phyloP scores from a whole-genome alignment of 2,888 invertebrate species.

The Eurytoma californica region DNA sequence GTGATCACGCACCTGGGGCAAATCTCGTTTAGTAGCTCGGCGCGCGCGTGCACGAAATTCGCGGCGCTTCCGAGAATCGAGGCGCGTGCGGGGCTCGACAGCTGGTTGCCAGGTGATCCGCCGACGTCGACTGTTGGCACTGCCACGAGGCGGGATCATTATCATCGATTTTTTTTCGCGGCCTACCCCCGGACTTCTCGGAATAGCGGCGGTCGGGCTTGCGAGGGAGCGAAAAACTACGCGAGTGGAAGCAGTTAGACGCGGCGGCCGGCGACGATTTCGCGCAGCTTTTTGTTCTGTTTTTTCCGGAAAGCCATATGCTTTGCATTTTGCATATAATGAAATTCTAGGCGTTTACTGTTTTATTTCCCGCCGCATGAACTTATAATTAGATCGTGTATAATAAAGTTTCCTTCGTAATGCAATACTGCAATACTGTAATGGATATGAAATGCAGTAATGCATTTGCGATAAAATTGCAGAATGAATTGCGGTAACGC shows the following conservation, averaged over 20 bases:
- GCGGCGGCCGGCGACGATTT: not conserved
- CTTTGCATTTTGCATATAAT: constrained; percentile 24
- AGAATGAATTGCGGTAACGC: too few species aligned
- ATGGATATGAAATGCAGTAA: too few species aligned
- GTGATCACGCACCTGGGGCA: constrained; percentile 69
- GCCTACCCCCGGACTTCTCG: not conserved
- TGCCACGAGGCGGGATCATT: constrained; percentile 8
- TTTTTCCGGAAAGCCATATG: constrained; percentile 9
- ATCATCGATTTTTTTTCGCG: constrained; percentile 26
- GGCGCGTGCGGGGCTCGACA: not conserved
- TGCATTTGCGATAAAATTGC: too few species aligned
- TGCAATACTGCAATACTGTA: too few species aligned
- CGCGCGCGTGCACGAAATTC: constrained; percentile 28
- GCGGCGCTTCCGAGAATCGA: constrained; percentile 46
- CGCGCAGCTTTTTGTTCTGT: too few species aligned
- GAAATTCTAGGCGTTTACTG: constrained; percentile 4
- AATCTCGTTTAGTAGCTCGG: not conserved
- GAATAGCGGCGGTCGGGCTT: not conserved
- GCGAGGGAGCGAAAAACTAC: constrained; percentile 12
- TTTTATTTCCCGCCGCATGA: not conserved
- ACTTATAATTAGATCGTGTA: not conserved
- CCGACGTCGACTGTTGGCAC: constrained; percentile 1
- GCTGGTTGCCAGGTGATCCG: constrained; percentile 49
- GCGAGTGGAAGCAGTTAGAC: not conserved
- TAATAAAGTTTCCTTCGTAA: constrained; percentile 8